Base-by-base conservation (phyloP, 2,797 vertebrate species). In the Neosilurus hyrtlii region DNA sequence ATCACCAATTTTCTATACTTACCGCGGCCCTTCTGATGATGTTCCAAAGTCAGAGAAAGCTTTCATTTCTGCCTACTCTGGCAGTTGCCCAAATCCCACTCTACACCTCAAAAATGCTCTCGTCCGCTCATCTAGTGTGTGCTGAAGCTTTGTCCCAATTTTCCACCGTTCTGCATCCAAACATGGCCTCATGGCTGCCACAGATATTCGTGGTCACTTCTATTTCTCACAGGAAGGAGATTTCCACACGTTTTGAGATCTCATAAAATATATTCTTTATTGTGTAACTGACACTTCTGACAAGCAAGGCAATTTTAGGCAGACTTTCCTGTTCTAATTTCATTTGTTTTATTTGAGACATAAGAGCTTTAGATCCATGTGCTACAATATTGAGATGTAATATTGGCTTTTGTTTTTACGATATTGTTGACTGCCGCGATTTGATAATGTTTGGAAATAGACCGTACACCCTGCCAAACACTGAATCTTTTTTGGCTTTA, bases 81-180 rank as follows among this genome's bases (percentile, higher is more conserved):
- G 85, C 82, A 85, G 89, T 84, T 85, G 89, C 88, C 79, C 86
- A 65, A n/a, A 85, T 80, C 88, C 86, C 82, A 82, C 83, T 88
- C 71, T 22, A 77, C 88, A 84, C 20, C 30, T 30, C 5, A 37
- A 75, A 75, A 14, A 37, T 30, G 6, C 73, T 75, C 30, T 75
- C 18, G 18, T 59, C 73, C 35, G 54, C 30, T 75, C 73, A 22
- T 91, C 88, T 87, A 75, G 83, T 85, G 86, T 84, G 86, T 88
- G 82, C 86, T 76, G 87, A 86, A 90, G 88, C 89, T 90, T 91
- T 91, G 90, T 89, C 87, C 86, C 92, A 90, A 92, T 93, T 89
- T 90, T 88, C 88, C 86, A 87, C 88, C 74, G 86, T 90, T 91
- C 88, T 89, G 87, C 26, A 62, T 26, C 62, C 79, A 71, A 86